Percentiles rank a stretch among this genome's conserved stretches.
These are phyloP conservation scores for Mactromeris polynyma DNA, from an alignment of 2,888 invertebrate genomes.

Conservation along the genomic window DNA sequence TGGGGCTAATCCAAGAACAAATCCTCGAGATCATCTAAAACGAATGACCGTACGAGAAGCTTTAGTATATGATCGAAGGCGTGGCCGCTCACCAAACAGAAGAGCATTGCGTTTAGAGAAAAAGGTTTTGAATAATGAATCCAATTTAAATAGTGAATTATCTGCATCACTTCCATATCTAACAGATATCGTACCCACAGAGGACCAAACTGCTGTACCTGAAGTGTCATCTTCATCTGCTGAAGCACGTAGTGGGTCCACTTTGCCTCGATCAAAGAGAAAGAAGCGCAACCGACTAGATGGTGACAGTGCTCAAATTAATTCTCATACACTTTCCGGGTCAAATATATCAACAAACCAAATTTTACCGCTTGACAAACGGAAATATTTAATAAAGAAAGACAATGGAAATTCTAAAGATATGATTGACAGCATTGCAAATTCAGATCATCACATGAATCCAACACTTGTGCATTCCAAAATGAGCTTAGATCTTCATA, in stretches of 20 bases:
- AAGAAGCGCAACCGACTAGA: conserved; percentile 45
- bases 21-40: conserved; percentile 74
- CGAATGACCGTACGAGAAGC: conserved; percentile 80
- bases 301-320: conserved; percentile 24
- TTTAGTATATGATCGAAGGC: conserved; percentile 66
- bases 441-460: conserved; percentile 3
- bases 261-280: conserved; percentile 48
- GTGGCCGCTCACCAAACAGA: conserved; percentile 64
- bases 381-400: conserved; percentile 68
- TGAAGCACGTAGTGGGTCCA: conserved; percentile 35
- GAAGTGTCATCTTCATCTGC: background rate
- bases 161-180: conserved; percentile 62
- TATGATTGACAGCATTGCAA: conserved; percentile 4
- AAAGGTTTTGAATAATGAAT: conserved; percentile 42
- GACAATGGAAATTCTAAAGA: background rate
- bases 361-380: conserved; percentile 64
- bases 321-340: background rate
- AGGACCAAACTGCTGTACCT: conserved; percentile 2
- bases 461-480: conserved; percentile 39
- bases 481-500: conserved; percentile 12
- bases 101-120: conserved; percentile 55
- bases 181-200: conserved; percentile 40
- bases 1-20: conserved; percentile 59
- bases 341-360: conserved; percentile 33
- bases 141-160: background rate